Evolutionary conservation across 2,113 vertebrate genomes (phyloP), one percentile per base, ranked within the genome.

Genomic region (Amblyopsis rosae): DNA sequence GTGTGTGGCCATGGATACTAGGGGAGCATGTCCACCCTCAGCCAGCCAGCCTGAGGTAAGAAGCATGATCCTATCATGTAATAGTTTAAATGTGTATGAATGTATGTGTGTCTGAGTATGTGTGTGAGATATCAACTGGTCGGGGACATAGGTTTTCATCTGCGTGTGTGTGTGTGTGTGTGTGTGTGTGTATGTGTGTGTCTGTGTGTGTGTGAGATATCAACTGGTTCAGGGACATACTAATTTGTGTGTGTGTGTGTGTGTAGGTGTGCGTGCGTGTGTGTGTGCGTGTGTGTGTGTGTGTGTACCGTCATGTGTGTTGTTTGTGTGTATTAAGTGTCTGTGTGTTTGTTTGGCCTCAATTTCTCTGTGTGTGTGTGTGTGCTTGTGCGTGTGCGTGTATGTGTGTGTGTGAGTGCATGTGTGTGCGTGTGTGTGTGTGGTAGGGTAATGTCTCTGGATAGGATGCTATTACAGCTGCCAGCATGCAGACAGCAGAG

Each of bases 391-490:
- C 33, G 56, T 33, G 51, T 41, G 50, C 15, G 10, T 45, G 35
- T 12, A 5, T n/a, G 33, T 59, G 58, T 59, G 59, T n/a, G 19
- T 35, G 3, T 59, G 57, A 1, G 10, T 45, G 35, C 7, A 13
- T 45, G 33, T 60, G 57, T 13, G 57, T 59, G 57, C 41, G 32
- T 59, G 32, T 15, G 13, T 58, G 13, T 55, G 54, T 55, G 54
- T 13, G 7, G 58, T 67, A 57, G 56, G 19, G 11, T 73, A 1
- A 59, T 56, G 67, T 82, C 70, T 78, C 72, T 80, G 72, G 77
- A 77, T 57, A 9, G 12, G 67, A 87, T 81, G 74, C 78, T 87
- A 64, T 87, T 78, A 79, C 62, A 83, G 70, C 61, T 84, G 66
- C 67, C 82, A 87, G 85, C 80, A 71, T 81, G 80, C 82, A 70